phyloP scores from a whole-genome alignment of 2,888 invertebrate genomes.

The Deilephila elpenor region DNA sequence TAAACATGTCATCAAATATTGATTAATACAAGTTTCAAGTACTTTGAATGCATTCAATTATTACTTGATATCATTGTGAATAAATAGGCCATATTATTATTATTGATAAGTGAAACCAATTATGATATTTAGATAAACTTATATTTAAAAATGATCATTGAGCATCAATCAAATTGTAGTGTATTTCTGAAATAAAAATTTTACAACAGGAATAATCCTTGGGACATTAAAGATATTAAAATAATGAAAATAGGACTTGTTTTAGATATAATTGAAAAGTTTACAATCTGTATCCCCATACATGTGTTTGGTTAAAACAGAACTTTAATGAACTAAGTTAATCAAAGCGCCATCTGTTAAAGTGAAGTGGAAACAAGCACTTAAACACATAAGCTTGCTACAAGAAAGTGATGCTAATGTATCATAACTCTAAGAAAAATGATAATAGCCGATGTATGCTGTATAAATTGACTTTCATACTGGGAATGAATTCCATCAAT shows the following conservation, averaged over 20 bases:
- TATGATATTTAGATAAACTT: neutral
- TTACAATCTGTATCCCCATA: neutral
- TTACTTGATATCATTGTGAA: neutral
- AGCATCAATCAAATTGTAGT: neutral
- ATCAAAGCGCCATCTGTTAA: constrained; percentile 15
- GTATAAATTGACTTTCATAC: constrained; percentile 38
- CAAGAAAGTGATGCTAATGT: constrained; percentile 30
- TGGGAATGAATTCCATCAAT: constrained; percentile 33
- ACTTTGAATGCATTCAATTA: neutral
- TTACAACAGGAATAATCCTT: neutral
- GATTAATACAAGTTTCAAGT: neutral
- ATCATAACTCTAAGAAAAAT: constrained; percentile 43
- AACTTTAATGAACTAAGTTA: neutral
- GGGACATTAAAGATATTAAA: neutral
- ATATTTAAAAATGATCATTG: neutral
- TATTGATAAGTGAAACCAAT: neutral
- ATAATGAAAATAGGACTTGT: neutral
- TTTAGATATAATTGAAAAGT: too few species aligned
- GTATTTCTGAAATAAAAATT: neutral
- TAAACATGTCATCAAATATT: too few species aligned
- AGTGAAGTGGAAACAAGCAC: neutral
- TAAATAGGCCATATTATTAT: neutral
- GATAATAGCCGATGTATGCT: constrained; percentile 37
- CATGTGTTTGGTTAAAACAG: constrained; percentile 1
- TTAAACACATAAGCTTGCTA: neutral